A percentile compares a stretch with the other conserved stretches of the same genome.
phyloP scores from a whole-genome alignment of 2,888 invertebrate species.

The Tortrix viridana region DNA sequence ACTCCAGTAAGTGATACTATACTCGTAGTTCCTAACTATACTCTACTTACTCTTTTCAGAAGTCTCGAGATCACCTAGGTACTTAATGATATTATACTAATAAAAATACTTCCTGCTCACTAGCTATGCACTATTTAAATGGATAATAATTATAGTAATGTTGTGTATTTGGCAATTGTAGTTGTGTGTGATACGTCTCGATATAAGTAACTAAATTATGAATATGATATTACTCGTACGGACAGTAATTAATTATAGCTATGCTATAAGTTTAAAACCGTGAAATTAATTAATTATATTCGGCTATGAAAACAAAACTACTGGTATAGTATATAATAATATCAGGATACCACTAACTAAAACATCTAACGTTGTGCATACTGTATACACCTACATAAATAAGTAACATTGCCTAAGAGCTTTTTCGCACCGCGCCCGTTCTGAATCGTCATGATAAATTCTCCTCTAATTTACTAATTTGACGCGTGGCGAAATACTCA shows the following conservation, averaged over 20 bases:
- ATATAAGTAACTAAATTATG: slow-evolving; percentile 31
- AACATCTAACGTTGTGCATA: neutral
- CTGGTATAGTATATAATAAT: slow-evolving; percentile 1
- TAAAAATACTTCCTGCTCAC: slow-evolving; percentile 32
- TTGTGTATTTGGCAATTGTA: slow-evolving; percentile 45
- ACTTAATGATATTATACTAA: slow-evolving; percentile 15
- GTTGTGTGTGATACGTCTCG: slow-evolving; percentile 34
- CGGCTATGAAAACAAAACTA: slow-evolving; percentile 20
- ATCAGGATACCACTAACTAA: slow-evolving; percentile 2
- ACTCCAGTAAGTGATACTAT: neutral
- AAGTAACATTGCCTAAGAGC: slow-evolving; percentile 24
- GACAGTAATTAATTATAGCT: slow-evolving; percentile 41
- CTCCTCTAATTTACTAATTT: too few species aligned
- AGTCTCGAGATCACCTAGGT: neutral
- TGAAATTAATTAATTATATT: slow-evolving; percentile 28
- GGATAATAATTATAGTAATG: slow-evolving; percentile 12
- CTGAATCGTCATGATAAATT: too few species aligned
- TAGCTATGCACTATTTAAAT: slow-evolving; percentile 18
- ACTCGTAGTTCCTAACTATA: neutral
- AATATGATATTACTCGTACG: slow-evolving; percentile 35
- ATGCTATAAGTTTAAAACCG: slow-evolving; percentile 41
- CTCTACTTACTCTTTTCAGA: neutral
- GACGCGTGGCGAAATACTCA: too few species aligned
- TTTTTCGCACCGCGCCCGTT: too few species aligned
- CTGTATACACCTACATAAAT: slow-evolving; percentile 22